Base-by-base conservation (phyloP, 2,113 vertebrate species). In the Numenius arquata region DNA sequence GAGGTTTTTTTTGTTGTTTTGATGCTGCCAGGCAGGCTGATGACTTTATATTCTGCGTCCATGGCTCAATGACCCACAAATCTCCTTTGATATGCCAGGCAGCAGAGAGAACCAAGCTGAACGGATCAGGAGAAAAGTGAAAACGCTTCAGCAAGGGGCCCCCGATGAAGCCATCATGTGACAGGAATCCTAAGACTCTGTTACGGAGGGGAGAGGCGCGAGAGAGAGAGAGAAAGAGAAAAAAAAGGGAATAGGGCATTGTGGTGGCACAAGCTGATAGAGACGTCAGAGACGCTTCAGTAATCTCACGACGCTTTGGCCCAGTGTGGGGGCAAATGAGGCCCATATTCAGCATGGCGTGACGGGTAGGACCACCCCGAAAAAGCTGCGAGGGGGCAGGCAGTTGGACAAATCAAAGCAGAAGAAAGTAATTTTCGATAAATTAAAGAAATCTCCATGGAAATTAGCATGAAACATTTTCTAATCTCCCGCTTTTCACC, bases 391-490 rank as follows among this genome's bases (percentile, higher is more conserved):
- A 98, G 98, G 98, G 98, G 98, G 96, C 97, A 91, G 98, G 96
- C 97, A 97, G 97, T 97, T 96, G 97, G 98, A 98, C 98, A 98
- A 99, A 99, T 99, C 99, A 99, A 99, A 99, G 98, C 97, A 97
- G 98, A 98, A 97, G 98, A 98, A 98, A 98, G 98, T 99, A 98
- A 99, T 99, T 99, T 99, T 99, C 97, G 97, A 98, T 98, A 99
- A 99, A 99, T 99, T 99, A 99, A 98, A 99, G 99, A 99, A 99
- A 99, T 99, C 99, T 99, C 99, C 99, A 99, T 99, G 99, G 99
- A 99, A 99, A 99, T 99, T 99, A 99, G 99, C 99, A 99, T 99
- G 99, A 99, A 99, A 99, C 99, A 98, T 99, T 99, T 99, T 99
- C 99, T 99, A 99, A 99, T 99, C 99, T 99, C 98, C 98, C 97